Evolutionary conservation across 2,113 vertebrate genomes (phyloP).

Genomic region (Charadrius vociferus): DNA sequence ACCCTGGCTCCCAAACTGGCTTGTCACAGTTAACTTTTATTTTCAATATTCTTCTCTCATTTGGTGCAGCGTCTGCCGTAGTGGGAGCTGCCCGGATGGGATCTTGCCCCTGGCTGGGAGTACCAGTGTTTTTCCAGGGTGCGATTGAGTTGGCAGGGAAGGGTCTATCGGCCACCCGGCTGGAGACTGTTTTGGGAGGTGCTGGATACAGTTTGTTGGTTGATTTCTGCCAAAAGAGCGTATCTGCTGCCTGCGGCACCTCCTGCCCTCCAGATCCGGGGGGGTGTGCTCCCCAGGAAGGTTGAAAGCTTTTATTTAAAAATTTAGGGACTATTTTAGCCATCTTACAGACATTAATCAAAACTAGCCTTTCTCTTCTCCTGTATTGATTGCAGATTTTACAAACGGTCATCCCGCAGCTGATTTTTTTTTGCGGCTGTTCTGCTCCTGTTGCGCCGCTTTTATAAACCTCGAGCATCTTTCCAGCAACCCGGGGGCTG

Average conservation of each 20-base stretch:
- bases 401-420: too few species aligned
- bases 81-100: background rate
- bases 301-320: background rate
- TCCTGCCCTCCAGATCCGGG: background rate
- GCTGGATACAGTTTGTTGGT: background rate
- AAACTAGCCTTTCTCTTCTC: background rate
- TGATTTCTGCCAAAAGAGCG: background rate
- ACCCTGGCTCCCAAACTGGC: background rate
- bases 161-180: conserved; percentile 1
- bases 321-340: background rate
- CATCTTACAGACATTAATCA: too few species aligned
- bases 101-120: background rate
- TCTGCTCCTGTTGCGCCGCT: background rate
- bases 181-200: background rate
- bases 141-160: background rate
- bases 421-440: background rate
- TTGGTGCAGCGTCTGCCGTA: rapidly evolving
- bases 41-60: rapidly evolving
- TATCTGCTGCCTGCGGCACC: background rate
- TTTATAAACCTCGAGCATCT: background rate
- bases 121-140: background rate
- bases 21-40: background rate
- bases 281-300: background rate
- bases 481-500: background rate
- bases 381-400: background rate